Base-by-base conservation (phyloP, 1,140 invertebrate species). In the Caenorhabditis briggsae region DNA sequence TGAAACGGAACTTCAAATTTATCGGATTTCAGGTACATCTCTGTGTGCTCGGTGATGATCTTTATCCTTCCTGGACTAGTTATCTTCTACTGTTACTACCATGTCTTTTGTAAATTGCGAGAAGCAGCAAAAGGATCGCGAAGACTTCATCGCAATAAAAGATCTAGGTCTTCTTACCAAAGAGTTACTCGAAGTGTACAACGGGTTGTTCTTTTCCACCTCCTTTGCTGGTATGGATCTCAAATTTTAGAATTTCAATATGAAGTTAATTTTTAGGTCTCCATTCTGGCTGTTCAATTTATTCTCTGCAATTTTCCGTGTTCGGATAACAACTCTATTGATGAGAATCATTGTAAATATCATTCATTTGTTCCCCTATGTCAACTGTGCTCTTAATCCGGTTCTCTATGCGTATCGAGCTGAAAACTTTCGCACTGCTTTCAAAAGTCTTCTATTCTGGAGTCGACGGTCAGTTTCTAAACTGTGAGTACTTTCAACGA, bases 261-360 rank as follows among this genome's bases (percentile, higher is more conserved):
- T 20, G 8, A 58, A 20, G 0, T 58, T 0, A 0, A n/a, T n/a
- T 25, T 82, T 85, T 53, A 92, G 90, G 91, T 90, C 91, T 8
- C 91, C 91, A 12, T 92, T 92, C 82, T 92, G 91, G 91, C 86
- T 92, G 2, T 92, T 92, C 88, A 92, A 92, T 64, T 82, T 92
- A 25, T 92, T 92, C 86, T 89, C 89, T 59, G 90, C 91, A 20
- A 90, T 92, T 16, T 92, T 92, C 59, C 88, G 90, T 12, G 74
- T 90, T n/a, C 84, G 91, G 56, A 91, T 92, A 20, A 89, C 88
- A 5, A 92, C 91, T 14, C 89, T 89, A 83, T 92, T 92, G 61
- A 90, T 92, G 82, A 88, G 91, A 20, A 90, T 92, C 48, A 87
- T 92, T 25, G 90, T 92, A 50, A 92, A 92, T 70, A 90, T 92